Evolutionary conservation across 2,888 invertebrate species (phyloP).

Genomic region (Tenthredo livida): DNA sequence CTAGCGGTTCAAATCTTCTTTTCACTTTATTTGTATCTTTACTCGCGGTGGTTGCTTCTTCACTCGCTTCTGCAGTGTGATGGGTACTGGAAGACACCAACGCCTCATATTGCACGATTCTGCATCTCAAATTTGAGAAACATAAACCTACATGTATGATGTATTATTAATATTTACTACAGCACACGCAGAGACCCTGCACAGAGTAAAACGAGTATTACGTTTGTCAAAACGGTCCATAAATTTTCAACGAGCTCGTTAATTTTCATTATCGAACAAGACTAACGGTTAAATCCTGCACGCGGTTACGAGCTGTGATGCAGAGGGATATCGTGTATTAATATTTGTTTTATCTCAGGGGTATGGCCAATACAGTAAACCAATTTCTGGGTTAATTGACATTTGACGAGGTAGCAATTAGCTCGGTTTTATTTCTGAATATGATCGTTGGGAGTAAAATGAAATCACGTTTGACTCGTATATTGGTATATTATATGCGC

Average conservation of each 20-base stretch:
- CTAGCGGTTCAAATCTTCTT: conserved; percentile 43
- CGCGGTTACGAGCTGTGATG: not conserved
- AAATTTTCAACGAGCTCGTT: conserved; percentile 17
- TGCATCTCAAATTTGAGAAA: not conserved
- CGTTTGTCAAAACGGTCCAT: not conserved
- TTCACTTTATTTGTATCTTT: conserved; percentile 43
- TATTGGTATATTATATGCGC: not conserved
- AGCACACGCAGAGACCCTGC: no score
- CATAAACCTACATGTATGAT: no score
- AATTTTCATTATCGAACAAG: conserved; percentile 34
- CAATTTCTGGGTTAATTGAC: conserved; percentile 7
- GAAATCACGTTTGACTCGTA: not conserved
- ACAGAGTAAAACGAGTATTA: not conserved
- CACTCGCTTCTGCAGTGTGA: conserved; percentile 26
- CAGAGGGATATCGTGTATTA: not conserved
- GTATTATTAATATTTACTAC: not conserved
- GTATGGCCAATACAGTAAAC: not conserved
- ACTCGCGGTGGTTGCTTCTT: not conserved
- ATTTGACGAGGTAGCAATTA: conserved; percentile 34
- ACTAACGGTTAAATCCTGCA: not conserved
- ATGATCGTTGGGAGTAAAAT: not conserved
- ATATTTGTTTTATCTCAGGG: not conserved
- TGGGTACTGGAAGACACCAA: not conserved
- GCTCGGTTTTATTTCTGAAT: not conserved
- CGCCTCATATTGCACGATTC: not conserved